Evolutionary conservation across 2,888 invertebrate species (phyloP).

Genomic region (Acheta domesticus): DNA sequence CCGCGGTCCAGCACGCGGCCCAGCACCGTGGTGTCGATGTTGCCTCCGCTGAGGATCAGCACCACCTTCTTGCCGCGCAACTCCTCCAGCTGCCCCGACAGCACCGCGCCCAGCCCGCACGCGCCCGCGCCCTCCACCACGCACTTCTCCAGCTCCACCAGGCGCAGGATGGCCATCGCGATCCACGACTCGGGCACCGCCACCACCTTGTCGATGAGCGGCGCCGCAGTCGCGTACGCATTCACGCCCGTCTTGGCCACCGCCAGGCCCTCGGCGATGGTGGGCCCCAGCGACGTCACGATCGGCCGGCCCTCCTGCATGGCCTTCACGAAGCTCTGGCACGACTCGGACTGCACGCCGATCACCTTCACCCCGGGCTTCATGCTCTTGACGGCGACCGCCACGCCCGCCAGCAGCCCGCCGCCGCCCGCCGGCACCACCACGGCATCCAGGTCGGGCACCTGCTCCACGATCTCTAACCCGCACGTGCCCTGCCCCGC

Average conservation of each 20-base stretch:
- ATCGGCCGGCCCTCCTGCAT: constrained; percentile 65
- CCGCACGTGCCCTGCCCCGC: constrained; percentile 34
- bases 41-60: constrained; percentile 79
- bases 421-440: constrained; percentile 95
- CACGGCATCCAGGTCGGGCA: constrained; percentile 44
- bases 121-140: constrained; percentile 92
- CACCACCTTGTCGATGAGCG: constrained; percentile 73
- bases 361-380: constrained; percentile 79
- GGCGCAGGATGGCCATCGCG: constrained; percentile 71
- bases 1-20: constrained; percentile 85
- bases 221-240: constrained; percentile 69
- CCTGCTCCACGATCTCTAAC: constrained; percentile 33
- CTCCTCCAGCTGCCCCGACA: constrained; percentile 75
- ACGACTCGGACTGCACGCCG: constrained; percentile 88
- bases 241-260: constrained; percentile 85
- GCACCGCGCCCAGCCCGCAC: constrained; percentile 76
- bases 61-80: constrained; percentile 78
- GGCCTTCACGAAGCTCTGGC: constrained; percentile 78
- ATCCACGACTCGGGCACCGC: constrained; percentile 79
- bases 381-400: constrained; percentile 81
- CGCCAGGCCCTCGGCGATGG: constrained; percentile 83
- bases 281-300: constrained; percentile 63
- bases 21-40: constrained; percentile 87
- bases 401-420: constrained; percentile 86
- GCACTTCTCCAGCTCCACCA: constrained; percentile 80